Evolutionary conservation across 2,113 vertebrate species (phyloP).

Genomic region (Myiozetetes cayanensis): DNA sequence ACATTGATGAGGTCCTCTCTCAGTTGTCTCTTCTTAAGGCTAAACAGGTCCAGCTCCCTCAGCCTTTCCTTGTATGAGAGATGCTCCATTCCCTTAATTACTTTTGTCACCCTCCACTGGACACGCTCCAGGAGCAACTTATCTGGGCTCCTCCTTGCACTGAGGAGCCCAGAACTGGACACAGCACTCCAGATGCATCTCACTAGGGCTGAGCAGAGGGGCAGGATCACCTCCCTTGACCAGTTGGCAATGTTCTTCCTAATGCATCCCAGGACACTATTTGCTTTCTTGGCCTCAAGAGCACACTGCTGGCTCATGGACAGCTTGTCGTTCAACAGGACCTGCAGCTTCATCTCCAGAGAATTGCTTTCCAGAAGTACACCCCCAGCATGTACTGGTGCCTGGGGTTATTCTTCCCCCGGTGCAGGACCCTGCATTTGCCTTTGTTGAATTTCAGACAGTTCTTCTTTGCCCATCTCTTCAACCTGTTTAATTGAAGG

Average conservation of each 20-base stretch:
- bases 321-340: not conserved
- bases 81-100: not conserved
- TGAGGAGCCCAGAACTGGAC: not conserved
- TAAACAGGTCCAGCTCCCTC: not conserved
- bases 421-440: not conserved
- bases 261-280: not conserved
- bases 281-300: not conserved
- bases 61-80: not conserved
- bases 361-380: not conserved
- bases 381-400: not conserved
- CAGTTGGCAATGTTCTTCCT: not conserved
- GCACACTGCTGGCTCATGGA: not conserved
- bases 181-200: not conserved
- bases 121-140: not conserved
- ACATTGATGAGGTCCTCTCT: not conserved
- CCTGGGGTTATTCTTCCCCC: not conserved
- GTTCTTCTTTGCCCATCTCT: not conserved
- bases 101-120: not conserved
- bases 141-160: not conserved
- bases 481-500: rapidly evolving
- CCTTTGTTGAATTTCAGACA: not conserved
- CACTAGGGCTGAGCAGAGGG: not conserved
- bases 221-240: not conserved
- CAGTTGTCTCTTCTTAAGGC: not conserved
- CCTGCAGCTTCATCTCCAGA: not conserved